Evolutionary conservation across 1,140 invertebrate species (phyloP).

Genomic region (Drosophila santomea): DNA sequence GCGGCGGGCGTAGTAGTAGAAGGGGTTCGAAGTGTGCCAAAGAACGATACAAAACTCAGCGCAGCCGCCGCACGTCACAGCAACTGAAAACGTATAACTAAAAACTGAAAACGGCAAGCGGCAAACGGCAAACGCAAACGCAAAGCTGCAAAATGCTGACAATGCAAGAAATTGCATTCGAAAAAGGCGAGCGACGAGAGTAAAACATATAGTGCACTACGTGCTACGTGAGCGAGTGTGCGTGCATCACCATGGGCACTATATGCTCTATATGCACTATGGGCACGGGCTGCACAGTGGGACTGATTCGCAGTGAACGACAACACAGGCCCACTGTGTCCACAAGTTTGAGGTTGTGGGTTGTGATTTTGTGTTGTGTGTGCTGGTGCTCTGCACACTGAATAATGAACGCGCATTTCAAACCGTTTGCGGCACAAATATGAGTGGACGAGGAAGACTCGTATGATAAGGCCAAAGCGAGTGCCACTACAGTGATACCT

Average conservation of each 20-base stretch:
- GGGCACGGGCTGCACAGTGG: constrained; percentile 40
- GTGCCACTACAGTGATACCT: constrained; percentile 8
- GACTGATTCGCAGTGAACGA: constrained; percentile 14
- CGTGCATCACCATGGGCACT: constrained; percentile 28
- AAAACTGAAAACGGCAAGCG: constrained; percentile 17
- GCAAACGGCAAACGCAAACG: constrained; percentile 38
- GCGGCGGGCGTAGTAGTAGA: constrained; percentile 8
- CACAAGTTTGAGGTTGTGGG: neutral
- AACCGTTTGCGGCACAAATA: constrained; percentile 37
- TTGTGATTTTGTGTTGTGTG: constrained; percentile 1
- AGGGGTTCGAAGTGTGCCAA: constrained; percentile 71
- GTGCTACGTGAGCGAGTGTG: constrained; percentile 58
- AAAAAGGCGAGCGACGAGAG: constrained; percentile 45
- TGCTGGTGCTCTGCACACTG: constrained; percentile 21
- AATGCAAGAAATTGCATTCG: constrained; percentile 78
- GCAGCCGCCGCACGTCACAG: constrained; percentile 59
- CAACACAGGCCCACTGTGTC: constrained; percentile 22
- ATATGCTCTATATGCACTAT: constrained; percentile 3
- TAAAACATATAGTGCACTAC: constrained; percentile 41
- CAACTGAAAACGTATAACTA: constrained; percentile 28
- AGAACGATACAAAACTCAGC: constrained; percentile 56
- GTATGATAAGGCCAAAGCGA: constrained; percentile 13
- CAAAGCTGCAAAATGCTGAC: constrained; percentile 72
- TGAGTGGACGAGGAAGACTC: constrained; percentile 7
- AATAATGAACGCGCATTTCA: constrained; percentile 27